A percentile compares a stretch with the other conserved stretches of the same genome.
Conservation (phyloP, 2,113 vertebrate species). For the Saimiri boliviensis region DNA sequence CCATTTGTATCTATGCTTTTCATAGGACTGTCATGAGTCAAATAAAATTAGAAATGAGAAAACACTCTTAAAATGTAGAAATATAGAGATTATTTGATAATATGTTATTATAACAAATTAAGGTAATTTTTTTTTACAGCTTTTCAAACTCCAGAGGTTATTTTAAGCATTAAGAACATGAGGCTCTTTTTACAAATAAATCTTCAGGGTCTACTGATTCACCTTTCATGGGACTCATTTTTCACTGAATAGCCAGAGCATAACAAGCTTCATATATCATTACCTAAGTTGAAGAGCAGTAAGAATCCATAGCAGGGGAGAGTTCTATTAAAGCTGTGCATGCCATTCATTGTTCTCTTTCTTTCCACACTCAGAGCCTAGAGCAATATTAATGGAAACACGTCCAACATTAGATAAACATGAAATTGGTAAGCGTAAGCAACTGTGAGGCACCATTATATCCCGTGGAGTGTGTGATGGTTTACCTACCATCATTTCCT, state of each 20-base stretch:
- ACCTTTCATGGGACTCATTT: slow-evolving; percentile 29
- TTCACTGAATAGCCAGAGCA: background rate
- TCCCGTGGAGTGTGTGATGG: rapidly evolving
- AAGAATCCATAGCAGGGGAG: background rate
- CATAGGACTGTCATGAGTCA: background rate
- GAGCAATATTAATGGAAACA: background rate
- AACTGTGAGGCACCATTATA: rapidly evolving
- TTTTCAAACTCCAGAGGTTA: slow-evolving; percentile 13
- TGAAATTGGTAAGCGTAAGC: background rate
- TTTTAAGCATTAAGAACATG: slow-evolving; percentile 18
- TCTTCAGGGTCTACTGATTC: background rate
- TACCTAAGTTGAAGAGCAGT: background rate
- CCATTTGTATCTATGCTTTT: background rate
- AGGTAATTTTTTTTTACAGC: background rate
- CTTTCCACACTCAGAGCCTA: background rate
- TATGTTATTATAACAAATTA: background rate
- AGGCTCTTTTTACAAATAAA: background rate
- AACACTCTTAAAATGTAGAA: background rate
- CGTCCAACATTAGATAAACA: rapidly evolving
- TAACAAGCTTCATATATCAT: background rate
- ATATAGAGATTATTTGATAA: background rate
- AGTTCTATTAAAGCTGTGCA: background rate
- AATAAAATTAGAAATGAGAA: background rate
- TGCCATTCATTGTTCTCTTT: background rate
- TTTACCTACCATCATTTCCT: too few relatives aligned